phyloP scores from a whole-genome alignment of 2,113 vertebrate species.

The Microtus richardsoni region DNA sequence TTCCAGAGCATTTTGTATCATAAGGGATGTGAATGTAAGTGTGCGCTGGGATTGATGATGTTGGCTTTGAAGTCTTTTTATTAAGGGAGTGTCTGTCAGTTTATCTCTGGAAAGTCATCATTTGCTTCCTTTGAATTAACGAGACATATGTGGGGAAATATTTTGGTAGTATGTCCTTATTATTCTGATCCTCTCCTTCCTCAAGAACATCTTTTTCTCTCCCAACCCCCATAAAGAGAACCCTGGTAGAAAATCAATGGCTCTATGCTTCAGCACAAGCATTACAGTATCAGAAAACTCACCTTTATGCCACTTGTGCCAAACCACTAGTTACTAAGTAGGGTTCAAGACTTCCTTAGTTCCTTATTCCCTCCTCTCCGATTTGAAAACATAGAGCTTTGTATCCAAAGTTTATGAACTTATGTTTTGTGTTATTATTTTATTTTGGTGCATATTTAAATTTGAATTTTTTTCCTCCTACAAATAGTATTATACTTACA shows the following conservation, averaged over 20 bases:
- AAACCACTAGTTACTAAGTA: background rate
- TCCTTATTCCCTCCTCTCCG: background rate
- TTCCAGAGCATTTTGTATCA: background rate
- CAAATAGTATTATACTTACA: background rate
- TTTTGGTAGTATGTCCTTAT: background rate
- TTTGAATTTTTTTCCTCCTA: background rate
- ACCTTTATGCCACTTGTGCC: background rate
- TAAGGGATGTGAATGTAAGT: background rate
- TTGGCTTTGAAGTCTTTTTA: constrained; percentile 11
- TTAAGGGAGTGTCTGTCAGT: background rate
- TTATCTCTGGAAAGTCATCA: constrained; percentile 9
- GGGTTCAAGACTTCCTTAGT: background rate
- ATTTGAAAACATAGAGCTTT: background rate
- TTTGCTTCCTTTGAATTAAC: background rate
- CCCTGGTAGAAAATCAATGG: background rate
- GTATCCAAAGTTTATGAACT: background rate
- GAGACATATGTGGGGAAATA: background rate
- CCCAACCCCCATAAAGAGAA: background rate
- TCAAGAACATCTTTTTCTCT: background rate
- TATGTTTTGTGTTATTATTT: background rate
- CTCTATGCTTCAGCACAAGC: background rate
- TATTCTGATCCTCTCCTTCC: background rate
- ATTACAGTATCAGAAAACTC: background rate
- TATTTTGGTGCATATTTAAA: constrained; percentile 39
- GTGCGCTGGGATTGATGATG: background rate